Evolutionary conservation across 2,113 vertebrate species (phyloP).

Genomic region (Collichthys lucidus): DNA sequence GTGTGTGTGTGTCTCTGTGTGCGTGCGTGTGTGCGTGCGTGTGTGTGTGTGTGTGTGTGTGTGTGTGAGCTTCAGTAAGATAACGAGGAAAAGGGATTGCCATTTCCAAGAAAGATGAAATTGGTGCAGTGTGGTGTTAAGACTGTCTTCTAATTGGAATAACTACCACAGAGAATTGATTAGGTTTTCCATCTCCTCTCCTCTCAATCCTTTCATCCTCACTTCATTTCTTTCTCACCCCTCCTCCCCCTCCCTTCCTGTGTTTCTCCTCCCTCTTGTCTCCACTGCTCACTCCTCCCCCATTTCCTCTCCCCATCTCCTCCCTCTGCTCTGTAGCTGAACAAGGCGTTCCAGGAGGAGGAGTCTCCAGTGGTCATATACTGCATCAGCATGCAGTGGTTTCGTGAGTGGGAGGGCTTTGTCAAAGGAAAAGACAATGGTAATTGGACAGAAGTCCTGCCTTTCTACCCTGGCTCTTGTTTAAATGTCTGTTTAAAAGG

Average conservation of each 20-base stretch:
- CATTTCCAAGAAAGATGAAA: constrained; percentile 51
- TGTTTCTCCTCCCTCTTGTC: constrained; percentile 55
- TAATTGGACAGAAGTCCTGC: constrained; percentile 80
- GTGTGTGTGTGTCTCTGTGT: constrained; percentile 3
- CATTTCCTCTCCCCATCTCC: constrained; percentile 31
- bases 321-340: constrained; percentile 85
- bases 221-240: constrained; percentile 45
- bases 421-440: constrained; percentile 98
- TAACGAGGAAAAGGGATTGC: constrained; percentile 33
- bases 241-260: constrained; percentile 29
- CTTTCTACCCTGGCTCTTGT: constrained; percentile 30
- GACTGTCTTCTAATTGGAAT: constrained; percentile 66
- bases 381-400: constrained; percentile 99
- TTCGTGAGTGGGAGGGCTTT: constrained; percentile 98
- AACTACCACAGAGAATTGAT: constrained; percentile 73
- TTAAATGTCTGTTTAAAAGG: constrained; percentile 56
- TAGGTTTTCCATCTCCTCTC: constrained; percentile 62
- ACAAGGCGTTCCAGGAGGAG: constrained; percentile 99
- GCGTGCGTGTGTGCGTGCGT: background rate
- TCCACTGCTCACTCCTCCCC: constrained; percentile 60
- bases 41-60: constrained; percentile 5
- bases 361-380: constrained; percentile 95
- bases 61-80: constrained; percentile 10
- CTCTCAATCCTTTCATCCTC: constrained; percentile 71
- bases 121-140: constrained; percentile 54